Conservation (phyloP, 2,888 invertebrate species). For the Phoenoteleia sp. region DNA sequence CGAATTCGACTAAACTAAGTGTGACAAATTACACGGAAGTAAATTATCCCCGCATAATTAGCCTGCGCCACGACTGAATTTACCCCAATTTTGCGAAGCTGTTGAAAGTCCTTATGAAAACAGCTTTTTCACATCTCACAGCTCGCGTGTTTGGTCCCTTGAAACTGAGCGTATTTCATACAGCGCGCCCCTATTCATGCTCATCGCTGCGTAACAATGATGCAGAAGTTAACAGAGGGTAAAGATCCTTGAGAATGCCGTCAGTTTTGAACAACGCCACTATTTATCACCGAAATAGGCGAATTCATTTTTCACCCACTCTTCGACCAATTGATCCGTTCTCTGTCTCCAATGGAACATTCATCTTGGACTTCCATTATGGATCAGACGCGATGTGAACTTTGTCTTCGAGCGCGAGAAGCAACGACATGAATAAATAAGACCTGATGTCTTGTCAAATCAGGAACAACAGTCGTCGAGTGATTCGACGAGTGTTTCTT, state of each 20-base stretch:
- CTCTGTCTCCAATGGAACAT: no score
- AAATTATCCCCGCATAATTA: conserved; percentile 64
- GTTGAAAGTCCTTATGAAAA: conserved; percentile 62
- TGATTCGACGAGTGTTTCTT: conserved; percentile 37
- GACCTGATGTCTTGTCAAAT: background rate
- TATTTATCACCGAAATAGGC: conserved; percentile 38
- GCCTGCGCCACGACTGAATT: conserved; percentile 22
- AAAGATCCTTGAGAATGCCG: conserved; percentile 54
- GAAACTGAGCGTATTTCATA: conserved; percentile 59
- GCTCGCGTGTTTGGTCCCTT: conserved; percentile 68
- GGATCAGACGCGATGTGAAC: background rate
- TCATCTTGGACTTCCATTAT: background rate
- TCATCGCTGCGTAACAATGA: conserved; percentile 72
- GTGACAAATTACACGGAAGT: conserved; percentile 51
- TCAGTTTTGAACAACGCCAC: conserved; percentile 46
- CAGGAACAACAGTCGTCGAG: conserved; percentile 6
- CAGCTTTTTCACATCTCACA: conserved; percentile 70
- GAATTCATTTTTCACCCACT: conserved; percentile 26
- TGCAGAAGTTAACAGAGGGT: conserved; percentile 66
- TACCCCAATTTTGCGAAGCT: conserved; percentile 56
- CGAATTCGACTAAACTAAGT: conserved; percentile 18
- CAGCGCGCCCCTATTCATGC: conserved; percentile 64
- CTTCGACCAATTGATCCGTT: background rate
- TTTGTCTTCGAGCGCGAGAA: background rate
- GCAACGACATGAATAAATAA: conserved; percentile 6